Conservation (phyloP, 2,888 invertebrate genomes). For the Tuta absoluta region DNA sequence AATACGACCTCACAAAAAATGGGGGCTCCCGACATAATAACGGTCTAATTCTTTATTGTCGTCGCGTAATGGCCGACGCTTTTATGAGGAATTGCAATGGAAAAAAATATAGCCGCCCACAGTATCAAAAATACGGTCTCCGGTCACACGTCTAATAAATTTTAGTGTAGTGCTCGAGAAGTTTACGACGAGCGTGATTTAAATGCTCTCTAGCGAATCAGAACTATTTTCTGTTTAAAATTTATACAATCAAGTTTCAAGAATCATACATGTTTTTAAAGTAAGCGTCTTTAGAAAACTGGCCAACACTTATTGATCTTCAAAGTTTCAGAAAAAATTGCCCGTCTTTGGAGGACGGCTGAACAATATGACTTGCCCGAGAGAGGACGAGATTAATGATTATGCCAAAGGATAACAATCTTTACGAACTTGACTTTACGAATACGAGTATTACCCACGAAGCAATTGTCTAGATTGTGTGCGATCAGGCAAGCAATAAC, state of each 20-base stretch:
- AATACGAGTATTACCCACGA: background rate
- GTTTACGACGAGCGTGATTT: background rate
- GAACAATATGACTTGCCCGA: background rate
- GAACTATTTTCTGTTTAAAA: background rate
- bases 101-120: slow-evolving; percentile 17
- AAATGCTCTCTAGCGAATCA: background rate
- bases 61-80: slow-evolving; percentile 22
- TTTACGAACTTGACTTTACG: slow-evolving; percentile 8
- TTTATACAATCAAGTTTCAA: background rate
- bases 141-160: slow-evolving; percentile 2
- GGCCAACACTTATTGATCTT: background rate
- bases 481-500: slow-evolving; percentile 3
- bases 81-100: slow-evolving; percentile 23
- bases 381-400: background rate
- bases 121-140: background rate
- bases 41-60: slow-evolving; percentile 27
- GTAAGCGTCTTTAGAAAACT: background rate
- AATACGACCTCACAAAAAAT: slow-evolving; percentile 43
- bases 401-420: background rate
- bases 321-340: background rate
- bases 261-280: too few species aligned
- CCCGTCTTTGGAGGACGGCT: background rate
- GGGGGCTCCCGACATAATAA: slow-evolving; percentile 30
- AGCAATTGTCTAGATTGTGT: slow-evolving; percentile 6
- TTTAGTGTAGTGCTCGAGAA: slow-evolving; percentile 3